phyloP scores from a whole-genome alignment of 2,797 vertebrate genomes.

The Serranus cabrilla region DNA sequence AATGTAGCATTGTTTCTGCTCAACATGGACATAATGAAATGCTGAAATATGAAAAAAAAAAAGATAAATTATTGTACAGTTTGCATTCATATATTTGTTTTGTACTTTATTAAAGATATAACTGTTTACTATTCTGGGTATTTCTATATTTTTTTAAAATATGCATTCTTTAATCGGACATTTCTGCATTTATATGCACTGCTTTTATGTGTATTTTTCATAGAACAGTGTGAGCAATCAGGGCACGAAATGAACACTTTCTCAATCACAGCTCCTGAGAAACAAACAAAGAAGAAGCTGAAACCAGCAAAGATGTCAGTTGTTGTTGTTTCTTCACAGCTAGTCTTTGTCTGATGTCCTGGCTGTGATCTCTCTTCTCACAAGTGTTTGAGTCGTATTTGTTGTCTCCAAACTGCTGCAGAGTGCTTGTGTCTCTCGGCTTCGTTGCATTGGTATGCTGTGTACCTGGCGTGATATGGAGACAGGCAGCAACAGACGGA shows the following conservation, averaged over 20 bases:
- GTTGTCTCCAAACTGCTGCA: slow-evolving; percentile 23
- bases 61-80: slow-evolving; percentile 71
- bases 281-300: not conserved
- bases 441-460: slow-evolving; percentile 42
- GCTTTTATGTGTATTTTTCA: not conserved
- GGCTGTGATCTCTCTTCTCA: slow-evolving; percentile 39
- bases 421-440: slow-evolving; percentile 31
- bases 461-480: slow-evolving; percentile 57
- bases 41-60: slow-evolving; percentile 29
- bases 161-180: not conserved
- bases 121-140: slow-evolving; percentile 54
- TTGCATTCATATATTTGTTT: slow-evolving; percentile 75
- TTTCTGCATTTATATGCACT: not conserved
- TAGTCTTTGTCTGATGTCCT: slow-evolving; percentile 54
- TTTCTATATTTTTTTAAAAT: slow-evolving; percentile 31
- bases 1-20: slow-evolving; percentile 69
- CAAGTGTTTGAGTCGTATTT: slow-evolving; percentile 36
- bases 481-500: slow-evolving; percentile 76
- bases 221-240: not conserved
- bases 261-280: slow-evolving; percentile 26
- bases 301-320: slow-evolving; percentile 53
- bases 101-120: slow-evolving; percentile 84
- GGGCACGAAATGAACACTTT: slow-evolving; percentile 45
- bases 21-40: slow-evolving; percentile 44
- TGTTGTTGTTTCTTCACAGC: slow-evolving; percentile 44